A percentile compares a stretch with the other conserved stretches of the same genome.
phyloP scores from a whole-genome alignment of 1,140 invertebrate genomes.

The Drosophila dunni region DNA sequence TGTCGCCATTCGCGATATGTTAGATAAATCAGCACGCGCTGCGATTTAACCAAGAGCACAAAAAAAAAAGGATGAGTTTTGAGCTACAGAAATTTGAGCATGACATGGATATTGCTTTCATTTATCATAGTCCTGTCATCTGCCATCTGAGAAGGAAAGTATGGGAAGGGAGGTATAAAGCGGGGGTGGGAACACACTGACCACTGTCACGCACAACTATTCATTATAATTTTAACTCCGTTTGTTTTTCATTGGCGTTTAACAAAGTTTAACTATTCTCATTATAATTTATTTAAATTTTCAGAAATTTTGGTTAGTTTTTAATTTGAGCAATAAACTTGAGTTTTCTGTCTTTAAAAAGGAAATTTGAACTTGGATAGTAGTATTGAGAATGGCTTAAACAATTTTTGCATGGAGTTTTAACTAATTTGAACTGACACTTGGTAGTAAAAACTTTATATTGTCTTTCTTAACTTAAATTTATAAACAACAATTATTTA shows the following conservation, averaged over 20 bases:
- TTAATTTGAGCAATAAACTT: too few relatives aligned
- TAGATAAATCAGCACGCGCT: constrained; percentile 65
- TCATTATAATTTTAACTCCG: not conserved
- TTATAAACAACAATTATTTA: too few relatives aligned
- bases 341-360: too few relatives aligned
- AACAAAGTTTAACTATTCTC: not conserved
- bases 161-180: not conserved
- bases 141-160: not conserved
- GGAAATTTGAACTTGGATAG: too few relatives aligned
- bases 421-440: too few relatives aligned
- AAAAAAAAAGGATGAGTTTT: not conserved
- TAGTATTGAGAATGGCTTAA: too few relatives aligned
- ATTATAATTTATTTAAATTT: not conserved
- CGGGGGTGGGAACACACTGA: not conserved
- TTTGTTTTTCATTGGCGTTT: not conserved
- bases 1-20: constrained; percentile 32
- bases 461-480: too few relatives aligned
- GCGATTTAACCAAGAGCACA: constrained; percentile 44
- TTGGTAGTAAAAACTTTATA: too few relatives aligned
- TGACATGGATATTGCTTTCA: constrained; percentile 58
- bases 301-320: too few relatives aligned
- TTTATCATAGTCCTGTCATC: constrained; percentile 53
- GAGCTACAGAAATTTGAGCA: constrained; percentile 28
- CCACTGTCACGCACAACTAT: not conserved
- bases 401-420: too few relatives aligned